Evolutionary conservation across 2,113 vertebrate species (phyloP).

Genomic region (Vimba vimba): DNA sequence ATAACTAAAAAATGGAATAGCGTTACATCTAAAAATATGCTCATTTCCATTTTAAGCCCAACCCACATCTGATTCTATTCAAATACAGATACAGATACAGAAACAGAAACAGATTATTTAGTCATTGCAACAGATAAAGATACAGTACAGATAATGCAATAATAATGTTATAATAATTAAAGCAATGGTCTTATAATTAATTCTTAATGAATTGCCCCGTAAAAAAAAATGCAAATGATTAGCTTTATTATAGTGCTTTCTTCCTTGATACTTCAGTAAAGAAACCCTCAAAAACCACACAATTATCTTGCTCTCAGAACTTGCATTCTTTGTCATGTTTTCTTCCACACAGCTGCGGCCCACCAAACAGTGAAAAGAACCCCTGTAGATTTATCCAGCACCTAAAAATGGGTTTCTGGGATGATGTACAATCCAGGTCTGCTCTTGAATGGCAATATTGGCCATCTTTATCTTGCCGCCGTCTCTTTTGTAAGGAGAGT

Average conservation of each 20-base stretch:
- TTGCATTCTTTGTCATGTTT: background rate
- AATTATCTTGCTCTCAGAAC: background rate
- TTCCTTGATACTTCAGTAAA: background rate
- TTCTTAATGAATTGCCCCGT: background rate
- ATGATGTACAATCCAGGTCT: slow-evolving; percentile 57
- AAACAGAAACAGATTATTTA: background rate
- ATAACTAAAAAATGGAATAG: background rate
- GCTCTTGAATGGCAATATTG: slow-evolving; percentile 51
- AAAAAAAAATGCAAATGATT: background rate
- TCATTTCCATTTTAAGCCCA: background rate
- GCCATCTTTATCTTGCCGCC: slow-evolving; percentile 54
- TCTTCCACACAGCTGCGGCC: background rate
- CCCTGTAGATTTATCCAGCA: slow-evolving; percentile 49
- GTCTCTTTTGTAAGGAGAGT: slow-evolving; percentile 45
- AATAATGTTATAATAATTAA: background rate
- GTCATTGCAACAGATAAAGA: too few species aligned
- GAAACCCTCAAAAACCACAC: background rate
- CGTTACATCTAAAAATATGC: background rate
- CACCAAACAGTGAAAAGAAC: slow-evolving; percentile 25
- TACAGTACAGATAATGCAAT: too few species aligned
- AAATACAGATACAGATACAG: background rate
- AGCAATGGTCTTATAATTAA: background rate
- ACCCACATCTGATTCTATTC: background rate
- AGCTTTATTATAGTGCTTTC: background rate
- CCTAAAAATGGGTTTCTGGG: slow-evolving; percentile 54